A percentile compares a stretch with the other conserved stretches of the same genome.
Evolutionary conservation across 2,888 invertebrate genomes (phyloP).

Genomic region (Leptinotarsa tumamoca): DNA sequence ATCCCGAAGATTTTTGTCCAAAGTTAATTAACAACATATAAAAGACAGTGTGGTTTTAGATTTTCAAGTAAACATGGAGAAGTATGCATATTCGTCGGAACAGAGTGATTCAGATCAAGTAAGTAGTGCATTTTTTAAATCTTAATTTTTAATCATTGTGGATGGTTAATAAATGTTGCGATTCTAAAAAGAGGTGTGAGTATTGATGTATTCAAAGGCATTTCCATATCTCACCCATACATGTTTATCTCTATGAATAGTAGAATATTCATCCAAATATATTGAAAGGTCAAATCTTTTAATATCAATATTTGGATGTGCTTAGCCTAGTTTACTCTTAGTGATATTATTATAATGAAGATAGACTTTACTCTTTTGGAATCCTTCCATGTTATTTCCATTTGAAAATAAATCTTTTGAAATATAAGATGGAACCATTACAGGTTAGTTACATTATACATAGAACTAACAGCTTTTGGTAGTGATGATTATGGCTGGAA

Average conservation of each 20-base stretch:
- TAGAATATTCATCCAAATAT: neutral
- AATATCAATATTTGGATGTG: neutral
- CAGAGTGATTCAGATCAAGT: conserved; percentile 1
- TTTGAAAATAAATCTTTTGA: no score
- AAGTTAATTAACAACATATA: neutral
- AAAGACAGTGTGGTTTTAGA: neutral
- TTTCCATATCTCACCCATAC: no score
- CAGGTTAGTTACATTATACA: neutral
- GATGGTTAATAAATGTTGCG: neutral
- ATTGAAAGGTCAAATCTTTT: neutral
- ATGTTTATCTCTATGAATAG: no score
- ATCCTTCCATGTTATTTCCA: no score
- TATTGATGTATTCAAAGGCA: no score
- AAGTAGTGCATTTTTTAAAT: neutral
- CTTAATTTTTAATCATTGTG: neutral
- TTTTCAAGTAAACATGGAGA: neutral
- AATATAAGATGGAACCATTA: neutral
- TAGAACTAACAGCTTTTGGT: neutral
- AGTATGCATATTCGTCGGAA: neutral
- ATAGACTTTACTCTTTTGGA: no score
- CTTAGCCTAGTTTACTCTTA: neutral
- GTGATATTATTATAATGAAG: neutral
- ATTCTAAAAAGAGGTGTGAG: neutral
- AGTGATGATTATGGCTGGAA: no score
- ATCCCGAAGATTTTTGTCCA: neutral